These are phyloP conservation scores for Vidua chalybeata DNA, from an alignment of 2,113 vertebrate species.

Conservation along the genomic window DNA sequence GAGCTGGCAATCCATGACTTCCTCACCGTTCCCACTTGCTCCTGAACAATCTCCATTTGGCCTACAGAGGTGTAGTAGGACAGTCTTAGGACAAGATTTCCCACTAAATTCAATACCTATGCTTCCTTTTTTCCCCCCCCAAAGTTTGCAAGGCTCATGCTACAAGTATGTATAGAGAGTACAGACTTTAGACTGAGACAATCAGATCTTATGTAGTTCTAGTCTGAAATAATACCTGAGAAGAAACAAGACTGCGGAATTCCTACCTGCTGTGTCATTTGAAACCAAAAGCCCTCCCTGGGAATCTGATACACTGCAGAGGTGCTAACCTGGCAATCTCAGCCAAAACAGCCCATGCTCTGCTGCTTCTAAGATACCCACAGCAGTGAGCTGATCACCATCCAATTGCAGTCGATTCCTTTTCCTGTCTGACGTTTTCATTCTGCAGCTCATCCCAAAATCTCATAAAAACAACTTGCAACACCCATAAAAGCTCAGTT, in stretches of 20 bases:
- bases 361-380: background rate
- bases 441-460: background rate
- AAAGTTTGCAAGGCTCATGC: background rate
- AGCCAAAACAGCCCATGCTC: background rate
- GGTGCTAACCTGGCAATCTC: background rate
- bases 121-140: accelerated
- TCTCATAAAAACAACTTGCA: background rate
- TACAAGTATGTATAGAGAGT: accelerated
- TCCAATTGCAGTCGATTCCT: accelerated
- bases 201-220: background rate
- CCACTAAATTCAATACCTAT: background rate
- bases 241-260: background rate
- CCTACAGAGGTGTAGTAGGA: background rate
- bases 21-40: background rate
- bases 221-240: background rate
- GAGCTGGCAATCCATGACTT: background rate
- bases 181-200: background rate
- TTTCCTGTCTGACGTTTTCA: background rate
- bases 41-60: background rate
- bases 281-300: background rate
- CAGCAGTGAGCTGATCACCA: accelerated
- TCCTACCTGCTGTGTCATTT: background rate
- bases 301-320: background rate
- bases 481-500: background rate
- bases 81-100: background rate